Percentiles rank a stretch among this genome's conserved stretches.
Evolutionary conservation across 2,888 invertebrate species (phyloP).

Genomic region (Flexamia atlantica): DNA sequence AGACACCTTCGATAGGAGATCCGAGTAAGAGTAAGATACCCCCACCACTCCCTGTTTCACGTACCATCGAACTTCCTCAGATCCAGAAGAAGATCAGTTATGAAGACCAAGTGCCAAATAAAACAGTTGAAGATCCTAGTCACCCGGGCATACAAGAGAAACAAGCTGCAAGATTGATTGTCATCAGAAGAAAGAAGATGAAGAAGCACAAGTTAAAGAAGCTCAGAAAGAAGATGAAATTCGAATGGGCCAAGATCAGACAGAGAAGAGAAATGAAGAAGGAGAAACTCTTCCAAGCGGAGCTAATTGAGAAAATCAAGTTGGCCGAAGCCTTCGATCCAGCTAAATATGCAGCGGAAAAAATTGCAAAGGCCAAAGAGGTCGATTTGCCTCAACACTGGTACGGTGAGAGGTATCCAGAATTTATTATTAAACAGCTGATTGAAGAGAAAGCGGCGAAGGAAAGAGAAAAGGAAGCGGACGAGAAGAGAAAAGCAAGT

Average conservation of each 20-base stretch:
- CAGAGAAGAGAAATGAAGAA: slow-evolving; percentile 84
- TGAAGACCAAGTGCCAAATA: slow-evolving; percentile 53
- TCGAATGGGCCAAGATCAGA: slow-evolving; percentile 83
- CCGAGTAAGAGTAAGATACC: slow-evolving; percentile 5
- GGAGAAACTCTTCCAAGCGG: slow-evolving; percentile 88
- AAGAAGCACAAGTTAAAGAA: slow-evolving; percentile 91
- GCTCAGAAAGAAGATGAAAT: slow-evolving; percentile 87
- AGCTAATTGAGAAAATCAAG: slow-evolving; percentile 82
- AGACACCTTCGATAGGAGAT: slow-evolving; percentile 7
- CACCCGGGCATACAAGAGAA: slow-evolving; percentile 77
- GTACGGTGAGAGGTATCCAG: slow-evolving; percentile 82
- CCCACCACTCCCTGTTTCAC: slow-evolving; percentile 13
- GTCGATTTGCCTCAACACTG: slow-evolving; percentile 78
- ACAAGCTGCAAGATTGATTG: slow-evolving; percentile 85
- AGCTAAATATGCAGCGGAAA: slow-evolving; percentile 82
- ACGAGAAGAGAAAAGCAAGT: slow-evolving; percentile 66
- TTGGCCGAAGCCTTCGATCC: slow-evolving; percentile 88
- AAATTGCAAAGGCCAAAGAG: slow-evolving; percentile 80
- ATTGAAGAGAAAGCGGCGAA: slow-evolving; percentile 79
- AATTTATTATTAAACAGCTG: slow-evolving; percentile 82
- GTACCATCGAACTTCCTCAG: slow-evolving; percentile 50
- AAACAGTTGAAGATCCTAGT: slow-evolving; percentile 67
- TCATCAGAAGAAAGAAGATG: slow-evolving; percentile 90
- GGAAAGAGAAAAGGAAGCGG: slow-evolving; percentile 64
- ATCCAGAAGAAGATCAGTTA: slow-evolving; percentile 47